Base-by-base conservation (phyloP, 2,113 vertebrate species). In the Pygoscelis antarcticus region DNA sequence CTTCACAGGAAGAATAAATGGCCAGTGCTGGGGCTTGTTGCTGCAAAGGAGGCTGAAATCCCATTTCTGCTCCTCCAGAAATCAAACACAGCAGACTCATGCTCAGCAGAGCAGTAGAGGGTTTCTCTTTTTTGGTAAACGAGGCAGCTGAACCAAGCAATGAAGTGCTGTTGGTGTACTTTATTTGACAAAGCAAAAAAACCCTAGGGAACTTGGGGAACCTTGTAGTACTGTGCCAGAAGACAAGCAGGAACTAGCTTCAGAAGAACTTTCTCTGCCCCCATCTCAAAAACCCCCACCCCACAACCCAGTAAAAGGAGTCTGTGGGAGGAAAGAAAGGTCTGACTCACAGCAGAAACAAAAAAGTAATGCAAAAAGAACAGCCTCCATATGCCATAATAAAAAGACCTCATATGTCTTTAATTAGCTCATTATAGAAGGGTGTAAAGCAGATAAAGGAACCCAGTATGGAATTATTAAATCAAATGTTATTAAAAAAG, bases 341-440 rank as follows among this genome's bases (percentile, higher is more conserved):
- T 93, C 58, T 96, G 96, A 85, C 36, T 97, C 91, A 92, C 29
- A 86, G 80, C 13, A 84, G 90, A 88, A 97, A 94, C 36, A 69
- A 94, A 96, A 80, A 92, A 60, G 68, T 84, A 87, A 62, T 18
- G 6, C 60, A 79, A 75, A 95, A 96, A 92, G 77, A 82, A 72
- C 86, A 95, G 54, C 49, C 36, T 86, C 62, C 60, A 40, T 86
- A 87, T 69, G 78, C 36, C 65, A 77, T 47, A 90, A 77, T 87
- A 89, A 89, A 85, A 51, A 83, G 44, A 91, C 34, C 57, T 69
- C 10, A 1, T 81, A 64, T 62, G 42, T 81, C 42, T 83, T 96
- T 96, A 95, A 93, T 95, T 94, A 87, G 46, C 47, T 79, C n/a
- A 49, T 85, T 96, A 74, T 17, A 76, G 78, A 71, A 96, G n/a